Conservation (phyloP, 2,888 invertebrate species). For the Nasonia oneida region DNA sequence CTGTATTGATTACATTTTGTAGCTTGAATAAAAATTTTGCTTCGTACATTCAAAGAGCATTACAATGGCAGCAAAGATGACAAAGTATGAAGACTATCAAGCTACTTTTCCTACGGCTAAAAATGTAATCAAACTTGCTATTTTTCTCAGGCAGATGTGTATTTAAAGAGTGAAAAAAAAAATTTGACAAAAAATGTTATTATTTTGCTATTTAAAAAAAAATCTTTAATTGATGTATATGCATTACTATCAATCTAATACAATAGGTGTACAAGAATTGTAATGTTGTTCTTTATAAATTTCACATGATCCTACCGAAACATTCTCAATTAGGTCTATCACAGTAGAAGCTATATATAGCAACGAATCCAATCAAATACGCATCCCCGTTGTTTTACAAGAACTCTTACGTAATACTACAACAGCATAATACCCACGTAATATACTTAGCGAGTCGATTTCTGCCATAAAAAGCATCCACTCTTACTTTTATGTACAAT, state of each 20-base stretch:
- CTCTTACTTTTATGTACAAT: neutral
- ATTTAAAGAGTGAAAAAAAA: neutral
- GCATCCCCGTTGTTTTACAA: neutral
- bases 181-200: neutral
- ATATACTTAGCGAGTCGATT: neutral
- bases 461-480: neutral
- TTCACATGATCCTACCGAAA: too few species aligned
- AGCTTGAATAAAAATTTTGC: too few species aligned
- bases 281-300: too few species aligned
- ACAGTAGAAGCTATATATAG: neutral
- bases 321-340: neutral
- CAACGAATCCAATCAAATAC: neutral
- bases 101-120: slow-evolving; percentile 19
- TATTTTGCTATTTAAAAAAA: too few species aligned
- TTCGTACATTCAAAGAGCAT: neutral
- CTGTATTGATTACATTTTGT: too few species aligned
- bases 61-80: neutral
- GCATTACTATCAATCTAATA: neutral
- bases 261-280: too few species aligned
- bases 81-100: slow-evolving; percentile 8
- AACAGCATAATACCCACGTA: neutral
- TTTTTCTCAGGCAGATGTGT: neutral
- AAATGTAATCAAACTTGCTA: slow-evolving; percentile 30
- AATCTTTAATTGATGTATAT: neutral
- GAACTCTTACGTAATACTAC: neutral